These are phyloP conservation scores for Apotomis capreana DNA, from an alignment of 2,888 invertebrate genomes.

Conservation along the genomic window DNA sequence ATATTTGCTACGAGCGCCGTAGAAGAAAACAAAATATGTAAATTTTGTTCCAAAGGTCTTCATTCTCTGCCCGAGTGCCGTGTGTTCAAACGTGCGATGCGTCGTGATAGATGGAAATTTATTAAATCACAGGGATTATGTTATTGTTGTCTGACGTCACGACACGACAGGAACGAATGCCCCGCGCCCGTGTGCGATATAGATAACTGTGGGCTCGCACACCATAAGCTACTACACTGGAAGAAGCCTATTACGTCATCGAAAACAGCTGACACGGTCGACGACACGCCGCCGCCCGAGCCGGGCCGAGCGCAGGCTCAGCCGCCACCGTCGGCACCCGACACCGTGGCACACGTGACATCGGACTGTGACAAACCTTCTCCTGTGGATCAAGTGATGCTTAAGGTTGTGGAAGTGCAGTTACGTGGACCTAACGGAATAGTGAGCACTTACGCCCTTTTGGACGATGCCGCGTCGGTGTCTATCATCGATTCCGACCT, in stretches of 20 bases:
- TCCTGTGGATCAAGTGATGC: neutral
- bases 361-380: neutral
- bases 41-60: neutral
- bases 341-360: neutral
- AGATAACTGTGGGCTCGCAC: conserved; percentile 40
- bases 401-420: no score
- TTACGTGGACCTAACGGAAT: no score
- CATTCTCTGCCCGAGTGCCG: conserved; percentile 8
- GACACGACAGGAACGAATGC: conserved; percentile 22
- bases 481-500: conserved; percentile 25
- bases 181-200: conserved; percentile 35
- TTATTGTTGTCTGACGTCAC: conserved; percentile 24
- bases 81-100: conserved; percentile 44
- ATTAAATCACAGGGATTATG: conserved; percentile 36
- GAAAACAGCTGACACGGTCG: no score
- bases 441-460: no score
- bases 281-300: no score
- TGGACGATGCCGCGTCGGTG: conserved; percentile 26
- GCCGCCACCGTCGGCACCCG: no score
- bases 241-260: conserved; percentile 24
- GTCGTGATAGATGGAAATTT: conserved; percentile 41
- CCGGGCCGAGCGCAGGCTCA: no score
- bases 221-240: conserved; percentile 42
- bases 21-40: neutral
- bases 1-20: neutral